Conservation (phyloP, 2,113 vertebrate species). For the Orientallactaga bullata region DNA sequence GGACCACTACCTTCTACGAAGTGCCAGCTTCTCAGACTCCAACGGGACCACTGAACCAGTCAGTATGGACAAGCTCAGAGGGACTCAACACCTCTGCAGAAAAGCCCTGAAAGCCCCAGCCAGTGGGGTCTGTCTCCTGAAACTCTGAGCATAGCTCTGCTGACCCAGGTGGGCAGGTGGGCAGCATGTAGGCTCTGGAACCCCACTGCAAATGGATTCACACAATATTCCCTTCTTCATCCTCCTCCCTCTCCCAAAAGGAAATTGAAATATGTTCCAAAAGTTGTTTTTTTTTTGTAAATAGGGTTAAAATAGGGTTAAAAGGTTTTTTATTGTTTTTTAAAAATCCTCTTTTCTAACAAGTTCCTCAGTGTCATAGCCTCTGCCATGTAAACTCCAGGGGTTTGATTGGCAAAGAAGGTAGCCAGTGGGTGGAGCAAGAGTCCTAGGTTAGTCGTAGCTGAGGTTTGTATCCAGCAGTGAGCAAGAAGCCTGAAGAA, state of each 20-base stretch:
- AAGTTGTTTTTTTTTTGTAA: neutral
- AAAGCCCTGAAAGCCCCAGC: neutral
- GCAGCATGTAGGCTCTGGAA: neutral
- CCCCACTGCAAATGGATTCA: neutral
- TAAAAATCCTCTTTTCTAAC: neutral
- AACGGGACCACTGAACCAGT: accelerated
- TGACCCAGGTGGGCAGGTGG: too few relatives aligned
- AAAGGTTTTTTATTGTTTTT: neutral
- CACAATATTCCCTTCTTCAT: neutral
- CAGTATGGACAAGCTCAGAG: neutral
- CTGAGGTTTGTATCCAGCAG: neutral
- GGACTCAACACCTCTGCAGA: neutral
- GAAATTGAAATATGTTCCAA: neutral
- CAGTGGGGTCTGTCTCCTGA: neutral
- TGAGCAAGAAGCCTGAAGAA: neutral
- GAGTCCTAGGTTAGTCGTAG: too few relatives aligned
- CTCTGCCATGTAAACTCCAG: neutral
- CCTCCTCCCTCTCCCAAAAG: neutral
- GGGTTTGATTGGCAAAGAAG: neutral
- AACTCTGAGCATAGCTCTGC: neutral
- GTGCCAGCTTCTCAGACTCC: neutral
- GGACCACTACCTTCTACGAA: neutral
- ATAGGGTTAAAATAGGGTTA: too few relatives aligned
- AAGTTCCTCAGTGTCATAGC: neutral
- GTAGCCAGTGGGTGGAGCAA: neutral